Base-by-base conservation (phyloP, 2,113 vertebrate species). In the Mustelus asterias region DNA sequence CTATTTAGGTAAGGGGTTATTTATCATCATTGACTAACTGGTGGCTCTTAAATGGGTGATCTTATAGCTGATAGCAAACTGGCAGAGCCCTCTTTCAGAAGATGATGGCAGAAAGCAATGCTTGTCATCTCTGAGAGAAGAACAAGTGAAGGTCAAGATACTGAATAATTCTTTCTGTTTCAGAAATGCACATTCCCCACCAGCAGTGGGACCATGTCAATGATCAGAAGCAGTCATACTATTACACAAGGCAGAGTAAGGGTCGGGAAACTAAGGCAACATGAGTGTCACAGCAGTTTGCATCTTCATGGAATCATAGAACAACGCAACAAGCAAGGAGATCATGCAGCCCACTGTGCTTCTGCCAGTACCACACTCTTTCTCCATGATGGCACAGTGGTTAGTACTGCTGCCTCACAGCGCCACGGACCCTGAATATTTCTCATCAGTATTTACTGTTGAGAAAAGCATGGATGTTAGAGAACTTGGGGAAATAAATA, bases 21-120 rank as follows among this genome's bases (percentile, higher is more conserved):
- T 97, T 97, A 98, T 97, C 97, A 97, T 95, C 96, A 97, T 96
- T 96, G 95, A 96, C 96, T 97, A 98, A 97, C 97, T 97, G 97
- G 96, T 96, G 96, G 96, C 95, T 96, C 96, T 96, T 97, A 96
- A 97, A 97, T 97, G 96, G 96, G 97, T 97, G 96, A 97, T 98
- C 97, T 97, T 97, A 97, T 97, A 97, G 97, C 97, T 97, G 96
- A 97, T 98, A 97, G 76, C 96, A 97, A 96, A 96, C 95, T 96
- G 96, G 96, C 97, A 67, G 80, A 97, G 95, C 37, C 92, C 65
- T 97, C 90, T 96, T 97, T 96, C 94, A 96, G 97, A 97, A 97
- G 96, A 97, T 97, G 98, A 97, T 97, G 97, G 97, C 97, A 97
- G 96, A 96, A 98, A 97, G 97, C 97, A 97, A 41, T 90, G 96